phyloP scores from a whole-genome alignment of 2,888 invertebrate genomes.

The Calliopum simillimum region DNA sequence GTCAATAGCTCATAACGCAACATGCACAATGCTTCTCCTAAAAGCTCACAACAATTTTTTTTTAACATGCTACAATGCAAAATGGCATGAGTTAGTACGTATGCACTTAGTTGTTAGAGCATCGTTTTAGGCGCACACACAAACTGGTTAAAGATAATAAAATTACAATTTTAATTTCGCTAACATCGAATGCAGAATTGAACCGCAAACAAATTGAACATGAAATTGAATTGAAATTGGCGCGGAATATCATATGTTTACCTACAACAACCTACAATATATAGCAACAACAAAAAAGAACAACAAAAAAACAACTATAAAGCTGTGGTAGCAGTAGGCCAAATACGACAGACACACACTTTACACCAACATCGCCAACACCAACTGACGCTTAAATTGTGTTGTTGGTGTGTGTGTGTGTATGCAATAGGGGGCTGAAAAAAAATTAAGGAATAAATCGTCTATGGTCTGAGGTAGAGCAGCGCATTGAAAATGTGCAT shows the following conservation, averaged over 20 bases:
- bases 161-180: constrained; percentile 39
- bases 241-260: neutral
- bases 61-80: neutral
- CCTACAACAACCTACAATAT: too few species aligned
- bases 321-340: too few species aligned
- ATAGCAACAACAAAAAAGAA: too few species aligned
- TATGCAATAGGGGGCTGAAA: too few species aligned
- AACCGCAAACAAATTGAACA: neutral
- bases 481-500: too few species aligned
- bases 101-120: neutral
- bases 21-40: neutral
- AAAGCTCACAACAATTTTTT: neutral
- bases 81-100: neutral
- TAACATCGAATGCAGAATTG: constrained; percentile 28
- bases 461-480: too few species aligned
- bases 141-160: constrained; percentile 1
- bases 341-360: too few species aligned
- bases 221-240: constrained; percentile 15
- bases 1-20: neutral
- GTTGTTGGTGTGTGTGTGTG: too few species aligned
- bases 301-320: too few species aligned
- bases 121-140: constrained; percentile 12
- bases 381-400: too few species aligned
- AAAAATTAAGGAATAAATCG: too few species aligned
- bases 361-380: too few species aligned